Base-by-base conservation (phyloP, 1,140 invertebrate species). In the Archivesica marissinica region DNA sequence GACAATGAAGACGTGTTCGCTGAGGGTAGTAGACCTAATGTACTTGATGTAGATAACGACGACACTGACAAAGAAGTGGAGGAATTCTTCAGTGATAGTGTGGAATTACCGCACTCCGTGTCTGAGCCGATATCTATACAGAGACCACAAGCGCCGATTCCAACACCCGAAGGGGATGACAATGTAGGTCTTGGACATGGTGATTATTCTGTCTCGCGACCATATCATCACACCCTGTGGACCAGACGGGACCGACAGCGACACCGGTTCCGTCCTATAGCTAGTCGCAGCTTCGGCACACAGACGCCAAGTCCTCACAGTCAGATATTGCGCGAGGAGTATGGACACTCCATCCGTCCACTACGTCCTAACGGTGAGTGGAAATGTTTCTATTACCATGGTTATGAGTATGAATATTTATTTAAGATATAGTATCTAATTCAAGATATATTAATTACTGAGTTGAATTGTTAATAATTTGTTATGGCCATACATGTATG, bases 61-160 rank as follows among this genome's bases (percentile, higher is more conserved):
- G 56, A 59, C 33, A 41, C 28, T 23, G 74, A 76, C 39, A 76
- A 28, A 61, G 74, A 77, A 54, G 74, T 77, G 17, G 74, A 77
- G 44, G 74, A 77, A 56, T 15, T 77, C 6, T 61, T 77, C 11
- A 44, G n/a, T 44, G 56, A 61, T 0, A 39, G 47, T 39, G 0
- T 39, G 39, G 52, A 61, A 41, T 11, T 23, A 15, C 2, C 23
- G 7, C 74, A 77, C 44, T 59, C 74, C 17, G 74, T 77, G 20
- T 77, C 74, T 25, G 35, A 61, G 23, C 74, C 74, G 13, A 61
- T 77, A 25, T n/a, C 30, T 41, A 77, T 77, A 41, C 52, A 77
- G 33, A 77, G 74, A 61, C 74, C 74, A 4, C 56, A 56, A 56
- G 74, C 74, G 13, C 74, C 74, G 15, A 56, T 77, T 38, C 52